Evolutionary conservation across 2,888 invertebrate genomes (phyloP).

Genomic region (Phaonia tiefii): DNA sequence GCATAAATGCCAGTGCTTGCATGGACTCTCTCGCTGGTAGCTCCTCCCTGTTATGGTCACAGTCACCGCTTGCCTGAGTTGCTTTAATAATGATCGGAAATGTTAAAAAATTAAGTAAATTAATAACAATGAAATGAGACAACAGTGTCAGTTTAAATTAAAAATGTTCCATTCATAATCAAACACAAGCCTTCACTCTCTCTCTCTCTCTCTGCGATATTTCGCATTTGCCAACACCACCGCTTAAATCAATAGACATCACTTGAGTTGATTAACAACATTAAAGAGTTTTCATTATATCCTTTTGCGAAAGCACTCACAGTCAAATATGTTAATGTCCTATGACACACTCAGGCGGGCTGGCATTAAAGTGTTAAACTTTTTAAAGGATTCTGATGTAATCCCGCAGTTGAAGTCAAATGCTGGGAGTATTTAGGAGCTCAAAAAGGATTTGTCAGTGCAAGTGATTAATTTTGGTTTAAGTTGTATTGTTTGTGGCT

Average conservation of each 20-base stretch:
- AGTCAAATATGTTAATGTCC: background rate
- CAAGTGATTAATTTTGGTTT: too few species aligned
- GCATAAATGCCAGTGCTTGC: background rate
- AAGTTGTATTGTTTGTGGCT: too few species aligned
- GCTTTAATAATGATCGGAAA: constrained; percentile 9
- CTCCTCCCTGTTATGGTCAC: too few species aligned
- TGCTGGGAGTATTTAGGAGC: too few species aligned
- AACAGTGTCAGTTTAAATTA: constrained; percentile 59
- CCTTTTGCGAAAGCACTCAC: constrained; percentile 11
- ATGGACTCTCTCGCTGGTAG: too few species aligned
- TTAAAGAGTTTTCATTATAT: constrained; percentile 57
- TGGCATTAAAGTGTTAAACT: background rate
- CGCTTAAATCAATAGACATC: constrained; percentile 24
- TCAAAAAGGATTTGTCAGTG: too few species aligned
- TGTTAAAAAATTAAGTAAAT: constrained; percentile 41
- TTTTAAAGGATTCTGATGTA: too few species aligned
- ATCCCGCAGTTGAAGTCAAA: too few species aligned
- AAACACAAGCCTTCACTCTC: background rate
- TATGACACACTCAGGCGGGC: background rate
- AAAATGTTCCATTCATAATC: constrained; percentile 36
- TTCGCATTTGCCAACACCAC: constrained; percentile 3
- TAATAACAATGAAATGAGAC: constrained; percentile 64
- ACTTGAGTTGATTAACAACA: constrained; percentile 59
- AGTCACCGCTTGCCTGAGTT: background rate
- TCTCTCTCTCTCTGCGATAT: background rate